A percentile compares a stretch with the other conserved stretches of the same genome.
phyloP scores from a whole-genome alignment of 2,888 invertebrate species.

The Drosophila kambysellisi region DNA sequence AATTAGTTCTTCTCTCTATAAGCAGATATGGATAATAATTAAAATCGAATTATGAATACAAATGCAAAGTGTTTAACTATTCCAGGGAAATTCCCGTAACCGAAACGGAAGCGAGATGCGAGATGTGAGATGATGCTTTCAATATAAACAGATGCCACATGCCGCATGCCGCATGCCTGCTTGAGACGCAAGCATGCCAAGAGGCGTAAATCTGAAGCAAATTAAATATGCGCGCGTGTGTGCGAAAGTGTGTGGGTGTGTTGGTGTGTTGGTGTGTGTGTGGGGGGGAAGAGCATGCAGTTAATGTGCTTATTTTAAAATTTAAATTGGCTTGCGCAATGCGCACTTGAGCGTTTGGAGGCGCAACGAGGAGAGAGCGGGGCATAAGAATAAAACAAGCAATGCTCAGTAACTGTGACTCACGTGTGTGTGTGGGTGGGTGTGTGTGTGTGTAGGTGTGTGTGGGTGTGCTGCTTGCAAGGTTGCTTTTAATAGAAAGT shows the following conservation, averaged over 20 bases:
- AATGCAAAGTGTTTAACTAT: conserved; percentile 1
- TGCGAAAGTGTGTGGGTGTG: neutral
- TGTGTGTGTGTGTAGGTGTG: conserved; percentile 4
- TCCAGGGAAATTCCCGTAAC: neutral
- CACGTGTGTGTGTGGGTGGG: neutral
- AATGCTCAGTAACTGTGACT: neutral
- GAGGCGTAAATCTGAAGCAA: conserved; percentile 64
- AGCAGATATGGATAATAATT: conserved; percentile 77
- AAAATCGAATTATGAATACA: conserved; percentile 63
- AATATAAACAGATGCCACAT: conserved; percentile 2
- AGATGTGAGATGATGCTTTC: neutral
- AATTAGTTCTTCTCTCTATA: conserved; percentile 74
- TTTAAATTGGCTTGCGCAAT: conserved; percentile 81
- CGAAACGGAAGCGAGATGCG: neutral
- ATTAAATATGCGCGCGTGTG: conserved; percentile 61
- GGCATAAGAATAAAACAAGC: conserved; percentile 5
- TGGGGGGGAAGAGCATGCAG: conserved; percentile 57
- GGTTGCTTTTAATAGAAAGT: conserved; percentile 68
- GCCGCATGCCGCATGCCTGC: conserved; percentile 3
- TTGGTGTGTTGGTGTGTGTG: conserved; percentile 4
- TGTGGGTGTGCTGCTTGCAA: conserved; percentile 25
- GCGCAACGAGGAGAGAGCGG: conserved; percentile 5
- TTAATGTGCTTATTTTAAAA: conserved; percentile 82
- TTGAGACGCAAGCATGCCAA: conserved; percentile 1
- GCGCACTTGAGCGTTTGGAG: conserved; percentile 54